Conservation (phyloP, 2,888 invertebrate genomes). For the Smittia sp. region DNA sequence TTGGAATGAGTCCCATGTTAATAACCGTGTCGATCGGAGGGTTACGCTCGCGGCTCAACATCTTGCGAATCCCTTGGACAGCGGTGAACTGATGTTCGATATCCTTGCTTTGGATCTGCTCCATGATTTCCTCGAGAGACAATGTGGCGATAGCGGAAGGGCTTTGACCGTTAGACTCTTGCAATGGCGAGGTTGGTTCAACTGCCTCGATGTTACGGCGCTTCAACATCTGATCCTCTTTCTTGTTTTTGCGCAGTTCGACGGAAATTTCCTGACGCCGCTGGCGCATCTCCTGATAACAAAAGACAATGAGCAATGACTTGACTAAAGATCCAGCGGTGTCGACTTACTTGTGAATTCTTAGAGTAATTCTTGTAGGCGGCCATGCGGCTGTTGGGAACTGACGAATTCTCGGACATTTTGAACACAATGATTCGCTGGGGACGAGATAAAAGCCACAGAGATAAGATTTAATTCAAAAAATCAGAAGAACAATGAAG, state of each 20-base stretch:
- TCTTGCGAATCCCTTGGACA: conserved; percentile 80
- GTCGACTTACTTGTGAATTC: conserved; percentile 65
- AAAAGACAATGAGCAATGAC: conserved; percentile 35
- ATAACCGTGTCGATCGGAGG: conserved; percentile 90
- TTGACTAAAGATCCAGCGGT: conserved; percentile 20
- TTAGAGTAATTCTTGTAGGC: conserved; percentile 78
- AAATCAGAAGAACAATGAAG: too few relatives aligned
- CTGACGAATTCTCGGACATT: conserved; percentile 61
- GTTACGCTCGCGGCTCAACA: conserved; percentile 82
- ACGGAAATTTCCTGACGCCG: conserved; percentile 86
- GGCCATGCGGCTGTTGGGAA: conserved; percentile 59
- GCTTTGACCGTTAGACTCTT: conserved; percentile 52
- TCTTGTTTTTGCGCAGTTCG: conserved; percentile 86
- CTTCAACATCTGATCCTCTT: conserved; percentile 92
- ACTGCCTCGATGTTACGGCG: conserved; percentile 73
- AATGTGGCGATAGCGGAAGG: conserved; percentile 53
- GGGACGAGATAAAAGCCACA: too few relatives aligned
- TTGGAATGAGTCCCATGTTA: conserved; percentile 75
- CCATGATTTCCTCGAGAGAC: conserved; percentile 70
- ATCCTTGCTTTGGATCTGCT: conserved; percentile 61
- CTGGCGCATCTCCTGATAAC: conserved; percentile 75
- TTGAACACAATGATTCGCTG: too few relatives aligned
- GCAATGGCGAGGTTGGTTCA: conserved; percentile 55
- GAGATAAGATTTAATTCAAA: too few relatives aligned
- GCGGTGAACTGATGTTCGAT: conserved; percentile 63